Evolutionary conservation across 2,797 vertebrate species (phyloP).

Genomic region (Crocidura indochinensis): DNA sequence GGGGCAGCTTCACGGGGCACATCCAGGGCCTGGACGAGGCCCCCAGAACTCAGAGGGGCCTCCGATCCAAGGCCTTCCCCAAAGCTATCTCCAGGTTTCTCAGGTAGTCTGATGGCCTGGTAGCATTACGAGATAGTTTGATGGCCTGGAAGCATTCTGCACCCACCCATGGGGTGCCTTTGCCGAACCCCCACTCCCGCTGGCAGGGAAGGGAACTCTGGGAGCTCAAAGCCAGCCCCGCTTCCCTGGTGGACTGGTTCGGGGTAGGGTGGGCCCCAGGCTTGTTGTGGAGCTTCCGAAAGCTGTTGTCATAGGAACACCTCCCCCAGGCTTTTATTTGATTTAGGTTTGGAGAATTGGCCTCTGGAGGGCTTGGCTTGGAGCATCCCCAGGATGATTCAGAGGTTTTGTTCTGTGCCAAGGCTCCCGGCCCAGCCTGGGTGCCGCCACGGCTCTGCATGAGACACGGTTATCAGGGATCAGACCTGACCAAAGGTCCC

Average conservation of each 20-base stretch:
- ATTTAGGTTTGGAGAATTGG: neutral
- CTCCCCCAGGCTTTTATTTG: neutral
- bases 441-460: neutral
- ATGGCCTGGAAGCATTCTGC: neutral
- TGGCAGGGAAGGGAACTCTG: neutral
- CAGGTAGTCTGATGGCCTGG: neutral
- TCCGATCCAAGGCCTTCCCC: neutral
- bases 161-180: too few relatives aligned
- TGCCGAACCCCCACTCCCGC: neutral
- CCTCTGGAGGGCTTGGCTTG: conserved; percentile 26
- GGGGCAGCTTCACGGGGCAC: neutral
- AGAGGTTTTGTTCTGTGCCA: conserved; percentile 63
- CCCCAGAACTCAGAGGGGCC: neutral
- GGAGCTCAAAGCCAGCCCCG: neutral
- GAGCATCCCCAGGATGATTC: conserved; percentile 62
- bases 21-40: neutral
- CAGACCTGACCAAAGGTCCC: conserved; percentile 43
- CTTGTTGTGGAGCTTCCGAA: neutral
- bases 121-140: neutral
- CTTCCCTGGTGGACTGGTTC: neutral
- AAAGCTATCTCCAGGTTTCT: neutral
- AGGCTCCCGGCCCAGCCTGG: conserved; percentile 32
- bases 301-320: conserved; percentile 49
- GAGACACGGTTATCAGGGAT: conserved; percentile 40
- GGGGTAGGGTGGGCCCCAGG: neutral